Base-by-base conservation (phyloP, 1,140 invertebrate genomes). In the Hydropsyche tenuis region DNA sequence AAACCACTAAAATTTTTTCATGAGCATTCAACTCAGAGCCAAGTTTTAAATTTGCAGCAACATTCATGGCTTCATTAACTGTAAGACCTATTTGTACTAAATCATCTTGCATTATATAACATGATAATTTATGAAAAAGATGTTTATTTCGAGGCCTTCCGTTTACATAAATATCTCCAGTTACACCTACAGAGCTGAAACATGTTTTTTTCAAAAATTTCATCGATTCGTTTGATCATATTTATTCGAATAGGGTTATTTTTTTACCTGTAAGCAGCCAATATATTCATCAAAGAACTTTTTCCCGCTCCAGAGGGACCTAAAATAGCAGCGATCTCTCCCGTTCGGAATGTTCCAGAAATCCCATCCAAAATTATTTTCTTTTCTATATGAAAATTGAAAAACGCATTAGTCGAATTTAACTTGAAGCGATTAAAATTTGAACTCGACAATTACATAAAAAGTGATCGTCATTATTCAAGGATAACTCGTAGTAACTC, bases 81-180 rank as follows among this genome's bases (percentile, higher is more conserved):
- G 92, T 93, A 1, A 97, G 85, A 70, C 91, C 87, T 0, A 92
- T 90, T 76, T 95, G 89, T 22, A 95, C 84, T 53, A 95, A 82
- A 79, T 96, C 93, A 75, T 96, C 93, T 82, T 97, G 96, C 88
- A 95, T 94, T 78, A 97, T 96, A 84, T 96, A 97, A 79, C 92
- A 92, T 3, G 93, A 93, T 60, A 94, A 88, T 82, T 93, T 94
- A 77, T 89, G 88, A 86, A 90, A 93, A 27, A 89, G 86, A 71
- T 89, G 86, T 80, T 94, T 88, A 73, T 92, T 87, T 18, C 95
- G 86, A 3, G 89, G 83, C 76, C 90, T 88, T 5, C 92, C 92
- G 79, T 96, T 96, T 0, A 96, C 88, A 48, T 87, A 82, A 71
- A 94, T 89, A 69, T 86, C 84, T 11, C 93, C 93, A 42, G 83